Evolutionary conservation across 2,888 invertebrate genomes (phyloP).

Genomic region (Drosophila koepferae): DNA sequence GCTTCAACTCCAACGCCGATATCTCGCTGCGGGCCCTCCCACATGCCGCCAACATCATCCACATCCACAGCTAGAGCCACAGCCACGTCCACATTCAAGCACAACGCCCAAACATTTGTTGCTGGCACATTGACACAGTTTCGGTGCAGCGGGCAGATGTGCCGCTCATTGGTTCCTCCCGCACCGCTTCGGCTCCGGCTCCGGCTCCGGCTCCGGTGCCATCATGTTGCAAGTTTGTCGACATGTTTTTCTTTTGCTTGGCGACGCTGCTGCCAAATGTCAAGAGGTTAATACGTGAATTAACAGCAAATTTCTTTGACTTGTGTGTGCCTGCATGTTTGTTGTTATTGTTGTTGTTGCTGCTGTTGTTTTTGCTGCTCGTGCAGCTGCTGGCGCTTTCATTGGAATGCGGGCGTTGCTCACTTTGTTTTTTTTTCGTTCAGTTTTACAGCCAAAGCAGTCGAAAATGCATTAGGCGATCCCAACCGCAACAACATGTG

Average conservation of each 20-base stretch:
- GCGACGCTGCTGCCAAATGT: slow-evolving; percentile 79
- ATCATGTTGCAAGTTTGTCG: slow-evolving; percentile 72
- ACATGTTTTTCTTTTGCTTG: slow-evolving; percentile 65
- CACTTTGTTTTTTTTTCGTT: slow-evolving; percentile 47
- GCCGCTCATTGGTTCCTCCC: slow-evolving; percentile 41
- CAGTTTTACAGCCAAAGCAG: slow-evolving; percentile 23
- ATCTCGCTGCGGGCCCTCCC: slow-evolving; percentile 64
- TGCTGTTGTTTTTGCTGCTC: slow-evolving; percentile 46
- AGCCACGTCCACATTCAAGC: slow-evolving; percentile 26
- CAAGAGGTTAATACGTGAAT: slow-evolving; percentile 84
- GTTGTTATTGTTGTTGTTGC: slow-evolving; percentile 28
- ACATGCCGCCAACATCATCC: slow-evolving; percentile 64
- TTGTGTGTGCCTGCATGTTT: slow-evolving; percentile 69
- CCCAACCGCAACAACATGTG: slow-evolving; percentile 60
- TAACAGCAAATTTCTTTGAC: slow-evolving; percentile 82
- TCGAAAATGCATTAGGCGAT: slow-evolving; percentile 65
- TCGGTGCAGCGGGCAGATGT: slow-evolving; percentile 72
- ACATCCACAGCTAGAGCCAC: slow-evolving; percentile 31
- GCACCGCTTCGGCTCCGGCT: slow-evolving; percentile 10
- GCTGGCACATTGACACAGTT: slow-evolving; percentile 76
- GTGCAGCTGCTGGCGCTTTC: slow-evolving; percentile 77
- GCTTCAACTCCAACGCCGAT: slow-evolving; percentile 41
- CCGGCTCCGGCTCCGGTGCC: slow-evolving; percentile 20
- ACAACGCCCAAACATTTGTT: slow-evolving; percentile 67
- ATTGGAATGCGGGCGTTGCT: slow-evolving; percentile 75